These are phyloP conservation scores for Rhagoletis zephyria DNA, from an alignment of 1,140 invertebrate species.

Conservation along the genomic window DNA sequence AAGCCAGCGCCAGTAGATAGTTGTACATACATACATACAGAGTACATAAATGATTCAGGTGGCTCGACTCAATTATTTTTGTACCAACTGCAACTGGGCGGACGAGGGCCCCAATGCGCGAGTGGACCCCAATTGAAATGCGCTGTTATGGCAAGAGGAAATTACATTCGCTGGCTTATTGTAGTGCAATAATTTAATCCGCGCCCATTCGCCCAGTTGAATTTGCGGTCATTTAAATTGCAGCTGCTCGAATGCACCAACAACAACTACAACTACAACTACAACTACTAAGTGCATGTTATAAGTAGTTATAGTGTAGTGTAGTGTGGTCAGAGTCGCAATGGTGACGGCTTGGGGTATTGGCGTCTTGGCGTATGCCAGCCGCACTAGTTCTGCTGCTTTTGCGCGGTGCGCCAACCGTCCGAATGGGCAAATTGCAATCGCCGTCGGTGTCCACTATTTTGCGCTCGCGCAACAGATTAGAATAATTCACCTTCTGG, in stretches of 20 bases:
- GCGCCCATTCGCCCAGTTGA: conserved; percentile 36
- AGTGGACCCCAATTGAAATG: conserved; percentile 4
- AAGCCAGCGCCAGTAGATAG: background rate
- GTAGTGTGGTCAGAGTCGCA: background rate
- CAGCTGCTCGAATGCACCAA: conserved; percentile 37
- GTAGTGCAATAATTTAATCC: conserved; percentile 47
- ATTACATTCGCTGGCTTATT: conserved; percentile 24
- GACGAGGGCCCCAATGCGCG: background rate
- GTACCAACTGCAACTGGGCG: conserved; percentile 23
- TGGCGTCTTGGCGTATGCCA: background rate
- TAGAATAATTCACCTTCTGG: conserved; percentile 56
- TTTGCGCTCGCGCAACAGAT: conserved; percentile 53
- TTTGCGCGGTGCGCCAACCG: background rate
- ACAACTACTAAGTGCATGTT: background rate
- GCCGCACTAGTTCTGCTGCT: conserved; percentile 13
- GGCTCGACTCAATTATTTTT: conserved; percentile 46
- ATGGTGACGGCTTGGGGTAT: background rate
- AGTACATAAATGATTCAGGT: conserved; percentile 28
- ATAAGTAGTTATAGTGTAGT: background rate
- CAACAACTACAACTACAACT: background rate
- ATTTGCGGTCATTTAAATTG: conserved; percentile 53
- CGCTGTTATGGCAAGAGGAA: conserved; percentile 22
- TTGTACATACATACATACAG: no score
- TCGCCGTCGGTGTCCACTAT: conserved; percentile 53
- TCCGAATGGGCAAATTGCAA: conserved; percentile 48